A percentile compares a stretch with the other conserved stretches of the same genome.
Evolutionary conservation across 2,113 vertebrate genomes (phyloP).

Genomic region (Ctenodactylus gundi): DNA sequence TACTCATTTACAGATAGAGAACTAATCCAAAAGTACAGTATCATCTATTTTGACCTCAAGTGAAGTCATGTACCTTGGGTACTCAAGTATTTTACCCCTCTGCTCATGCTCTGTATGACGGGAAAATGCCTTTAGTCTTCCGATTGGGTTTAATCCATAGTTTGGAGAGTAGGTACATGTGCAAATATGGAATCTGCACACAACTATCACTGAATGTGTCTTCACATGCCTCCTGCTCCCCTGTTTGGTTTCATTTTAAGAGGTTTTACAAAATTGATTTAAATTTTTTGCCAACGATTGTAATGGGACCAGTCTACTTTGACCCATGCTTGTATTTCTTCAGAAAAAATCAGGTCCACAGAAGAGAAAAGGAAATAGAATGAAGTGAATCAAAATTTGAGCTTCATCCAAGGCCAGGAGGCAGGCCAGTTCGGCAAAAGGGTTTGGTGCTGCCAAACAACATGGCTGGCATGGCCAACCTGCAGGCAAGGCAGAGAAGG

Average conservation of each 20-base stretch:
- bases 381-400: background rate
- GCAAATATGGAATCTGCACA: background rate
- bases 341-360: background rate
- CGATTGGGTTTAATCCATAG: background rate
- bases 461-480: background rate
- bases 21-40: background rate
- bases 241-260: background rate
- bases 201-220: background rate
- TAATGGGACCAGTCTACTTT: background rate
- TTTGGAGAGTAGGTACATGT: background rate
- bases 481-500: background rate
- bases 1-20: background rate
- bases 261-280: background rate
- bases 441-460: background rate
- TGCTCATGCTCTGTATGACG: background rate
- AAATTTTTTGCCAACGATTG: background rate
- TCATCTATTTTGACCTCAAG: background rate
- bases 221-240: background rate
- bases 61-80: background rate
- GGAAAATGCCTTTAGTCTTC: background rate
- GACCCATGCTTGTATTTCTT: too few relatives aligned
- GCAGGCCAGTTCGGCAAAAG: background rate
- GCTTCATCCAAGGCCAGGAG: background rate
- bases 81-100: background rate
- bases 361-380: background rate